A percentile compares a stretch with the other conserved stretches of the same genome.
These are phyloP conservation scores for Clarias pachynema DNA, from an alignment of 2,797 vertebrate genomes.

Conservation along the genomic window DNA sequence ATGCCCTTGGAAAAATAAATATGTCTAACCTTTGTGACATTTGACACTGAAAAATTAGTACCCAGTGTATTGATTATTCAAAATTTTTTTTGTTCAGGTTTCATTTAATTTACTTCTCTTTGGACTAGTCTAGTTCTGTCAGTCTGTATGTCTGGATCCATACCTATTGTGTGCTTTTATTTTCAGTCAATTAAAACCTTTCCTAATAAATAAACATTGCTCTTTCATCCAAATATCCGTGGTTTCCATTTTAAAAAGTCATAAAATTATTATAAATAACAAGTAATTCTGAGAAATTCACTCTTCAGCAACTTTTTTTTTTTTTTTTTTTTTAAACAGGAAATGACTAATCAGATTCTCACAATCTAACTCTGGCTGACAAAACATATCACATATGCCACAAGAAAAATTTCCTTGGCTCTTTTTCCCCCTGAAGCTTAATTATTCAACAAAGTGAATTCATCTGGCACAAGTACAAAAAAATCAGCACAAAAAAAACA, in stretches of 20 bases:
- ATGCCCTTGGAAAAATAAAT: constrained; percentile 27
- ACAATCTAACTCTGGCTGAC: constrained; percentile 3
- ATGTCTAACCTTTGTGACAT: constrained; percentile 12
- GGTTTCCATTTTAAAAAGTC: background rate
- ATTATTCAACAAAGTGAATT: constrained; percentile 48
- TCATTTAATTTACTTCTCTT: background rate
- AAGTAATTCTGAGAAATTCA: background rate
- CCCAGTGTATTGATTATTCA: background rate
- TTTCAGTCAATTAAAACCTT: background rate
- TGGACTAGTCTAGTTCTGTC: background rate
- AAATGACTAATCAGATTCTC: background rate
- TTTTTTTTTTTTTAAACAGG: background rate
- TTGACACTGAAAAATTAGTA: background rate
- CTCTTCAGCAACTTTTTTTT: background rate
- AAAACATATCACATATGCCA: constrained; percentile 7
- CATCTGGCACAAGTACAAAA: constrained; percentile 45
- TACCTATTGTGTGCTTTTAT: background rate
- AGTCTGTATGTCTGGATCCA: too few relatives aligned
- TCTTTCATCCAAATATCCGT: background rate
- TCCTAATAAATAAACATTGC: background rate
- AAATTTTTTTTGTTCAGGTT: background rate
- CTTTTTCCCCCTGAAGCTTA: background rate
- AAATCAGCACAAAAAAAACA: constrained; percentile 15
- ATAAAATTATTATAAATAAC: background rate
- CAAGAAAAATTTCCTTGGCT: background rate